phyloP scores from a whole-genome alignment of 2,888 invertebrate genomes.

The Oligia latruncula region DNA sequence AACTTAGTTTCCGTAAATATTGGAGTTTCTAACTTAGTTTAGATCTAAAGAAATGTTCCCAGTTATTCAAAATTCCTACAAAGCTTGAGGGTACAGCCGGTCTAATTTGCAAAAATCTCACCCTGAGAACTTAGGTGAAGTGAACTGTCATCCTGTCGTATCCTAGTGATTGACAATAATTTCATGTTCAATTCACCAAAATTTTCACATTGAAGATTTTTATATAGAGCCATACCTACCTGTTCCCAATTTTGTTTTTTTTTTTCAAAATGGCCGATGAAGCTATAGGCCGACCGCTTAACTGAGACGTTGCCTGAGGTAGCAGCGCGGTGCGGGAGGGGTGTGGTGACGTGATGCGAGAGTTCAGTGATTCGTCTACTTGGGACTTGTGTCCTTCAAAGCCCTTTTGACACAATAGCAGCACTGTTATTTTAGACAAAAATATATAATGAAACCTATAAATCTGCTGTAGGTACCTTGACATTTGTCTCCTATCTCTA shows the following conservation, averaged over 20 bases:
- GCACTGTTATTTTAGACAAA: too few species aligned
- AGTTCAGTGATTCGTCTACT: too few species aligned
- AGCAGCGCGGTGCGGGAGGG: too few species aligned
- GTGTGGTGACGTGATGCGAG: too few species aligned
- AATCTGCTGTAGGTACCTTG: conserved; percentile 46
- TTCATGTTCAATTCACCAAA: background rate
- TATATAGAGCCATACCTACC: too few species aligned
- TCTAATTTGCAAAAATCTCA: background rate
- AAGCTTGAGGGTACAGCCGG: background rate
- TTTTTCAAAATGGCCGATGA: too few species aligned
- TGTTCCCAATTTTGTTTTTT: too few species aligned
- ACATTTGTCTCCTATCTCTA: conserved; percentile 51
- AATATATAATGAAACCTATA: background rate
- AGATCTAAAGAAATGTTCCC: background rate
- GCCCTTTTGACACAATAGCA: too few species aligned
- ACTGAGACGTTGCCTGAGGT: too few species aligned
- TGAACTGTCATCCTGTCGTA: background rate
- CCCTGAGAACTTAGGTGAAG: background rate
- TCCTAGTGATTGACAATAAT: background rate
- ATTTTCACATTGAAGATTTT: background rate
- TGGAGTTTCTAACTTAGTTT: background rate
- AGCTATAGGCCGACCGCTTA: too few species aligned
- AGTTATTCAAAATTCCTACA: background rate
- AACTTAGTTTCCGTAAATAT: too few species aligned
- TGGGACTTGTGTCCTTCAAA: too few species aligned